phyloP scores from a whole-genome alignment of 2,797 vertebrate species.

The Sebastes ruberrimus region DNA sequence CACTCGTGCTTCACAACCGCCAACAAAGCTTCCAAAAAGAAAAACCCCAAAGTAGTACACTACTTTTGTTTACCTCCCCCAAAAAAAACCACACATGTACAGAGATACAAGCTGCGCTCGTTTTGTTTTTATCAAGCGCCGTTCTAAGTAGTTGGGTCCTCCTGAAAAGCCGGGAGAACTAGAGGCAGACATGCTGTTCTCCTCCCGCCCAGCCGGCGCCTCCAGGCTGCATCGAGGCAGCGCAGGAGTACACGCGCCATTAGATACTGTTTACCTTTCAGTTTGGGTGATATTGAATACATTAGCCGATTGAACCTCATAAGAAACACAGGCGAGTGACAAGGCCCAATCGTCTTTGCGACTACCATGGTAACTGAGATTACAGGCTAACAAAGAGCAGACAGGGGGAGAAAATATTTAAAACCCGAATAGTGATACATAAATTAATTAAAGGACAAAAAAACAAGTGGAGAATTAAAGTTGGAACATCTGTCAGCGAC shows the following conservation, averaged over 20 bases:
- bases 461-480: constrained; percentile 86
- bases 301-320: constrained; percentile 82
- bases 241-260: constrained; percentile 51
- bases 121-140: constrained; percentile 61
- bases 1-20: constrained; percentile 33
- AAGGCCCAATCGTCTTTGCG: constrained; percentile 79
- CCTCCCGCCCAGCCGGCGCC: constrained; percentile 42
- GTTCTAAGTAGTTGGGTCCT: constrained; percentile 36
- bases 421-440: constrained; percentile 83
- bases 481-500: constrained; percentile 88
- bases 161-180: constrained; percentile 49
- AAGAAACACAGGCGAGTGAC: constrained; percentile 79
- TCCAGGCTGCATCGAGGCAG: constrained; percentile 45
- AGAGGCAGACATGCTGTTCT: constrained; percentile 24
- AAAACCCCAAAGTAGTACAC: constrained; percentile 45
- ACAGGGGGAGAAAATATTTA: constrained; percentile 74
- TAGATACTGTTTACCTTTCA: constrained; percentile 81
- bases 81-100: constrained; percentile 35
- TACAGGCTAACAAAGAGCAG: constrained; percentile 79
- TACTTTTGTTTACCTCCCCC: constrained; percentile 60
- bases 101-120: constrained; percentile 49
- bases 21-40: constrained; percentile 72
- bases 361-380: constrained; percentile 81
- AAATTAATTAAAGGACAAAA: constrained; percentile 88
- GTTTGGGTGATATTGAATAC: constrained; percentile 79